phyloP scores from a whole-genome alignment of 2,113 vertebrate genomes.

The Percopsis transmontana region DNA sequence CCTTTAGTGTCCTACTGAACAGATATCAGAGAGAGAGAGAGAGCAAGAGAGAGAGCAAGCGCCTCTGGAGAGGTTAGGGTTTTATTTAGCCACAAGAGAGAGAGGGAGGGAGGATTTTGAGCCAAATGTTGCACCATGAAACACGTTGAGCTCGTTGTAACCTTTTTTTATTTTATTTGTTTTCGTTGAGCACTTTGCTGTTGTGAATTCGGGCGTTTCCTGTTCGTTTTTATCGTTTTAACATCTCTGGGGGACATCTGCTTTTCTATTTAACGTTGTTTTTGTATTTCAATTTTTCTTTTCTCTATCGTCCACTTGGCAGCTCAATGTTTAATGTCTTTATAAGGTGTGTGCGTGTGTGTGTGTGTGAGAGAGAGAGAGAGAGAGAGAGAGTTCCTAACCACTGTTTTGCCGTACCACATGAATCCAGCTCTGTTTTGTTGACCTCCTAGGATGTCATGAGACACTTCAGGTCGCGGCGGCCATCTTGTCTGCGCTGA shows the following conservation, averaged over 20 bases:
- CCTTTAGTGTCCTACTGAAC: background rate
- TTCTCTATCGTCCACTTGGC: slow-evolving; percentile 45
- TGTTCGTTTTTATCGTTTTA: background rate
- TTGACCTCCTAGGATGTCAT: slow-evolving; percentile 15
- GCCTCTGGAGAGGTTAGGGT: background rate
- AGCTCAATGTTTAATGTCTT: slow-evolving; percentile 55
- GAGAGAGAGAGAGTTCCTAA: slow-evolving; percentile 10
- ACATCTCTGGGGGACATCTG: slow-evolving; percentile 17
- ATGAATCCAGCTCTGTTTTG: slow-evolving; percentile 18
- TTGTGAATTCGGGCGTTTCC: slow-evolving; percentile 30
- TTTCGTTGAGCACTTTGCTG: slow-evolving; percentile 37
- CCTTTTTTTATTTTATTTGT: background rate
- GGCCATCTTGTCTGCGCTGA: background rate
- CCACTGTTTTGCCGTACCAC: slow-evolving; percentile 35
- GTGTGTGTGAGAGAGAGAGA: background rate
- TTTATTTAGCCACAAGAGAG: too few species aligned
- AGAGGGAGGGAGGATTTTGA: background rate
- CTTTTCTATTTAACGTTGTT: slow-evolving; percentile 50
- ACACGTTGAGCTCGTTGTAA: background rate
- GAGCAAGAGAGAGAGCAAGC: background rate
- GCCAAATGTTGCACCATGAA: background rate
- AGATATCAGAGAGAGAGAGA: background rate
- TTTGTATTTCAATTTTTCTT: slow-evolving; percentile 24
- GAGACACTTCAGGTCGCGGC: background rate
- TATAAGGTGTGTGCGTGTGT: slow-evolving; percentile 16